Base-by-base conservation (phyloP, 92 coral and sea anemone genomes). In the Paramuricea clavata region DNA sequence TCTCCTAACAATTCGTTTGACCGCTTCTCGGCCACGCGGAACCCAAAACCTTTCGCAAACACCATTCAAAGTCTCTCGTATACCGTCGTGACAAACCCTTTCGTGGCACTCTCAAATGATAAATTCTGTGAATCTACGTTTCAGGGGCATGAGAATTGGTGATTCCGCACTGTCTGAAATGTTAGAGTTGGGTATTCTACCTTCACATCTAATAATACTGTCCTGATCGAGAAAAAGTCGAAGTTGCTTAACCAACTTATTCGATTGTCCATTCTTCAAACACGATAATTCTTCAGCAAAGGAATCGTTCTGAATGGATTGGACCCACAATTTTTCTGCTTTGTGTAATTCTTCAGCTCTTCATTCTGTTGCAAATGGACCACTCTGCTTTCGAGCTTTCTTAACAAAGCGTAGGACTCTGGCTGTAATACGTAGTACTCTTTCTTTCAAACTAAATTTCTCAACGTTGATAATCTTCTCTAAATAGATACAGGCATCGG, bases 251-350 rank as follows among this genome's bases (percentile, higher is more conserved):
- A 31, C 23, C 34, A 43, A 43, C 56, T 6, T 6, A 36, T 73
- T 73, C 9, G 54, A 19, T 6, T 41, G 35, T 8, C 74, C 23
- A 17, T 26, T 68, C 17, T 2, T 5, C 2, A 62, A 1, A 62
- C 71, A 62, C 28, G 8, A 5, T 5, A 62, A 1, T 19, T 62
- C 71, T 2, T 62, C 71, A 19, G 13, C 47, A 73, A 73, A 34
- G 3, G 50, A 3, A 11, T 1, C 19, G n/a, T 8, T 10, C 21
- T 44, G 81, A 7, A 75, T 75, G 0, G 4, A 8, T 1, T 54
- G 34, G 33, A 75, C 44, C 81, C 81, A 75, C 35, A 75, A 27
- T 75, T n/a, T 2, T 27, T 75, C 81, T 15, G 81, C 81, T 75
- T 75, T 64, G 19, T 22, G 7, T 47, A 74, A 47, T 30, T 74